Conservation (phyloP, 2,888 invertebrate species). For the Asteroscopus sphinx region DNA sequence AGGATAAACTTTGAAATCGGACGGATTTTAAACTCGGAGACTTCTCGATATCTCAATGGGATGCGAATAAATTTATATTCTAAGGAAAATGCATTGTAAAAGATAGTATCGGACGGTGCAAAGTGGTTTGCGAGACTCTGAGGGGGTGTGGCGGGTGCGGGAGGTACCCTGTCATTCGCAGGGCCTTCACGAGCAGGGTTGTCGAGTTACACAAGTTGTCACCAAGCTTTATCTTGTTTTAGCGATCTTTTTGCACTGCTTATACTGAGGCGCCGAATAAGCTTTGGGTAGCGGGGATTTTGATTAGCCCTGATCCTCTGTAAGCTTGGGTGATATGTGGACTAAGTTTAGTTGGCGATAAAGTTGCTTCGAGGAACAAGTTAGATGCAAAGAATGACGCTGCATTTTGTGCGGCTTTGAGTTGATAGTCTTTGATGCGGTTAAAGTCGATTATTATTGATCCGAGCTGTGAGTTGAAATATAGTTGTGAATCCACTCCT, state of each 20-base stretch:
- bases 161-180: slow-evolving; percentile 74
- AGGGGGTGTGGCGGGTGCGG: slow-evolving; percentile 35
- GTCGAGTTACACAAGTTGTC: slow-evolving; percentile 77
- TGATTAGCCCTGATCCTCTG: slow-evolving; percentile 61
- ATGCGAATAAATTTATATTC: slow-evolving; percentile 71
- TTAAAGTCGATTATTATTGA: slow-evolving; percentile 9
- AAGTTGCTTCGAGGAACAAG: slow-evolving; percentile 44
- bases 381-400: slow-evolving; percentile 47
- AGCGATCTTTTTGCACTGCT: slow-evolving; percentile 75
- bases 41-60: slow-evolving; percentile 66
- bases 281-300: slow-evolving; percentile 55
- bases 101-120: slow-evolving; percentile 73
- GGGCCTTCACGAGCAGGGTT: slow-evolving; percentile 69
- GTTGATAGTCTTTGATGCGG: slow-evolving; percentile 23
- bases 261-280: slow-evolving; percentile 57
- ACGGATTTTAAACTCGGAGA: slow-evolving; percentile 68
- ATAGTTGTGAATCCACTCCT: background rate
- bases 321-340: slow-evolving; percentile 54
- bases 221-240: slow-evolving; percentile 77
- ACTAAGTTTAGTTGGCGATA: slow-evolving; percentile 52
- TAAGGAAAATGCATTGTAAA: slow-evolving; percentile 76
- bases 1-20: slow-evolving; percentile 65
- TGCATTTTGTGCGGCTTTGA: slow-evolving; percentile 30
- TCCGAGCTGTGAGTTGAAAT: background rate
- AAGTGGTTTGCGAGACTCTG: slow-evolving; percentile 67